Conservation (phyloP, 2,797 vertebrate genomes). For the Stomatorhinus walkeri region DNA sequence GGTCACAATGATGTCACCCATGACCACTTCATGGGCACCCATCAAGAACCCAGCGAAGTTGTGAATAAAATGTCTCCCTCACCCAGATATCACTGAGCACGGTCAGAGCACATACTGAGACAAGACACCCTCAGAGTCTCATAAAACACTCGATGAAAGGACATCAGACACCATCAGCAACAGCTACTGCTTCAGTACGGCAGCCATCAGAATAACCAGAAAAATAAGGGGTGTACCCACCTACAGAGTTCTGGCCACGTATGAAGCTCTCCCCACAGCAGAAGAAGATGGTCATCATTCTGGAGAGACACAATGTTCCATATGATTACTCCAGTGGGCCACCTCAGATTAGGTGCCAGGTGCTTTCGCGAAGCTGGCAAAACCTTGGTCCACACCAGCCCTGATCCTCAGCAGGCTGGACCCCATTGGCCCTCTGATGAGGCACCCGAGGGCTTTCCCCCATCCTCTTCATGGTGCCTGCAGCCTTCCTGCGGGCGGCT, state of each 20-base stretch:
- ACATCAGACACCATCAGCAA: background rate
- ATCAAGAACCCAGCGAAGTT: background rate
- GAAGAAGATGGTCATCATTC: background rate
- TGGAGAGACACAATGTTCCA: background rate
- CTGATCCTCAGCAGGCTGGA: background rate
- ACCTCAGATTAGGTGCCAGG: background rate
- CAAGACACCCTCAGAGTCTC: background rate
- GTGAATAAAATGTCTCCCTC: background rate
- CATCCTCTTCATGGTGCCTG: background rate
- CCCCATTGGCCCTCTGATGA: background rate
- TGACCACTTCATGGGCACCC: background rate
- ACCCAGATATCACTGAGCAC: background rate
- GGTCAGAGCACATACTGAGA: background rate
- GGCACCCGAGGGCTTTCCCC: background rate
- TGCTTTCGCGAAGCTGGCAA: background rate
- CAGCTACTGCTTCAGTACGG: background rate
- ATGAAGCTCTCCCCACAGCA: background rate
- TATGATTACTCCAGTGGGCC: background rate
- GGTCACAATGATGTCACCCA: background rate
- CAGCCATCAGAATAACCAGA: background rate
- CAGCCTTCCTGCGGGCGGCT: background rate
- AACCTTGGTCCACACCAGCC: background rate
- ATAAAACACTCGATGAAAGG: background rate
- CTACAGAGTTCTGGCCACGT: background rate
- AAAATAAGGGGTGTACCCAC: background rate